Conservation (phyloP, 2,113 vertebrate genomes). For the Seriola quinqueradiata region DNA sequence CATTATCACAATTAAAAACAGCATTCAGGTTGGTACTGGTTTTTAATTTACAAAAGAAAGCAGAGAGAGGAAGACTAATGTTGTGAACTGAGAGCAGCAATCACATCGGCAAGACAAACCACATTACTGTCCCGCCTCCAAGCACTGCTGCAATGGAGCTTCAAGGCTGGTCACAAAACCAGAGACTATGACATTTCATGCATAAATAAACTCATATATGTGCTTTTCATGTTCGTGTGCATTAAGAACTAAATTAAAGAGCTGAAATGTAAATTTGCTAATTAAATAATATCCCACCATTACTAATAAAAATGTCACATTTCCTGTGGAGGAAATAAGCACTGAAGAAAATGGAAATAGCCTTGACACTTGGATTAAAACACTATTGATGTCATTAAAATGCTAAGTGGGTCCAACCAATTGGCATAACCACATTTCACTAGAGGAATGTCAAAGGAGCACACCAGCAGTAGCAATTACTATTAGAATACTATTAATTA, state of each 20-base stretch:
- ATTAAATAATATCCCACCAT: constrained; percentile 75
- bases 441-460: constrained; percentile 79
- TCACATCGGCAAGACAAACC: constrained; percentile 61
- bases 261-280: constrained; percentile 71
- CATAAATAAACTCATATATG: constrained; percentile 75
- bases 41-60: constrained; percentile 77
- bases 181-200: constrained; percentile 71
- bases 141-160: constrained; percentile 46
- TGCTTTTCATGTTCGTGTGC: constrained; percentile 69
- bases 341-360: constrained; percentile 75
- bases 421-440: constrained; percentile 84
- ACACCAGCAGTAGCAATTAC: constrained; percentile 79
- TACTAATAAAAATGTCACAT: constrained; percentile 78
- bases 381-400: constrained; percentile 83
- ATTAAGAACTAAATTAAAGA: constrained; percentile 74
- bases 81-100: constrained; percentile 56
- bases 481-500: constrained; percentile 84
- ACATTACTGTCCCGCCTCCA: constrained; percentile 63
- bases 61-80: constrained; percentile 78
- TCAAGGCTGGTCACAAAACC: constrained; percentile 67
- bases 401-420: constrained; percentile 81
- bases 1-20: constrained; percentile 84
- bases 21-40: constrained; percentile 62
- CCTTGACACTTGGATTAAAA: constrained; percentile 81
- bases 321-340: constrained; percentile 67